Conservation (phyloP, 2,797 vertebrate genomes). For the Argentina silus region DNA sequence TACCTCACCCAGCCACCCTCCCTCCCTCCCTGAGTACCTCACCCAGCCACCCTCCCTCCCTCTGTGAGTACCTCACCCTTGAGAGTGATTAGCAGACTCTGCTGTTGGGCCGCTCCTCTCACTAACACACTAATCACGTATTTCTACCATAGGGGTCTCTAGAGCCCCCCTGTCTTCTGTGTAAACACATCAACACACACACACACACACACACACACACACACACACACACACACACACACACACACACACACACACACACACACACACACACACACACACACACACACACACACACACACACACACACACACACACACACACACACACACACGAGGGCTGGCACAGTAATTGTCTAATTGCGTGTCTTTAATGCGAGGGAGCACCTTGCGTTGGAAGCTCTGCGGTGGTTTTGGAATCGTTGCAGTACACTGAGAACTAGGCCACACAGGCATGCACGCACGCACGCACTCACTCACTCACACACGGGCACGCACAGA, state of each 20-base stretch:
- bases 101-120: slow-evolving; percentile 80
- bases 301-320: slow-evolving; percentile 40
- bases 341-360: too few species aligned
- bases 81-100: slow-evolving; percentile 80
- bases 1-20: slow-evolving; percentile 38
- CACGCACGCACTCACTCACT: slow-evolving; percentile 1
- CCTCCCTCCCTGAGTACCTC: slow-evolving; percentile 46
- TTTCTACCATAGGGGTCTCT: slow-evolving; percentile 81
- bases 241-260: slow-evolving; percentile 28
- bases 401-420: too few species aligned
- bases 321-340: slow-evolving; percentile 8
- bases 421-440: not conserved
- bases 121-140: slow-evolving; percentile 84
- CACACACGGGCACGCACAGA: slow-evolving; percentile 38
- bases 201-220: slow-evolving; percentile 46
- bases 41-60: slow-evolving; percentile 52
- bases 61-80: slow-evolving; percentile 73
- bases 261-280: slow-evolving; percentile 30
- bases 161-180: slow-evolving; percentile 76
- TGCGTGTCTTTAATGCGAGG: too few species aligned
- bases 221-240: too few species aligned
- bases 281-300: not conserved
- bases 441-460: slow-evolving; percentile 29
- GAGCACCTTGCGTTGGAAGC: too few species aligned
- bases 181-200: slow-evolving; percentile 65